Evolutionary conservation across 2,888 invertebrate species (phyloP).

Genomic region (Hirtodrosophila trivittata): DNA sequence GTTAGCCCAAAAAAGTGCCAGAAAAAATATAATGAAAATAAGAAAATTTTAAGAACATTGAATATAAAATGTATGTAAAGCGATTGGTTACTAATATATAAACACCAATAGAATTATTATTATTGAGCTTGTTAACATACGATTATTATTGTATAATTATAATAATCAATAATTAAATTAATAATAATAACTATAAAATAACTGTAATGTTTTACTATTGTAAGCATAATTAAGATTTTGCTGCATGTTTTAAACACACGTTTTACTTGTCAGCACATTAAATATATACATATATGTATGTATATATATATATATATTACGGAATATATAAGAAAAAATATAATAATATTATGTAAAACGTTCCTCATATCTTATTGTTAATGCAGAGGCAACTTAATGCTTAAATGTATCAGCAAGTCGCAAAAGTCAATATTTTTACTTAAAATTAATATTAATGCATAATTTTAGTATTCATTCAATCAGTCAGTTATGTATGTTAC

Average conservation of each 20-base stretch:
- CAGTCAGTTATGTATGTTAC: too few relatives aligned
- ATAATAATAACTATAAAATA: background rate
- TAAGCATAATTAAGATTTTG: constrained; percentile 16
- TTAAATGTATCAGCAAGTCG: too few relatives aligned
- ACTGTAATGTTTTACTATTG: too few relatives aligned
- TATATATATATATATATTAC: constrained; percentile 5
- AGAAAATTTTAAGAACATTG: background rate
- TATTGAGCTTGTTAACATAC: constrained; percentile 12
- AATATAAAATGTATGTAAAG: constrained; percentile 1
- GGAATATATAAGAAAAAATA: constrained; percentile 27
- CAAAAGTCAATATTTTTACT: too few relatives aligned
- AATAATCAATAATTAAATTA: constrained; percentile 4
- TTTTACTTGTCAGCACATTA: constrained; percentile 20
- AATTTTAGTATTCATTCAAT: too few relatives aligned
- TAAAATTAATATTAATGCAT: too few relatives aligned
- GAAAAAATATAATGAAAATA: background rate
- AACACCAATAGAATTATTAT: constrained; percentile 11
- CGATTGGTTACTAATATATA: constrained; percentile 15
- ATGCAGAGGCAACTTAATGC: background rate
- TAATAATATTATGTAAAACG: constrained; percentile 3
- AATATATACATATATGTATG: background rate
- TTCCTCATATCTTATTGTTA: background rate
- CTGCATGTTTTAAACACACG: background rate
- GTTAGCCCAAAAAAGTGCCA: too few relatives aligned
- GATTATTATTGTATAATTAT: constrained; percentile 5